Percentiles rank a stretch among this genome's conserved stretches.
These are phyloP conservation scores for Gadopsis bispinosus DNA, from an alignment of 2,797 vertebrate genomes.

Conservation along the genomic window DNA sequence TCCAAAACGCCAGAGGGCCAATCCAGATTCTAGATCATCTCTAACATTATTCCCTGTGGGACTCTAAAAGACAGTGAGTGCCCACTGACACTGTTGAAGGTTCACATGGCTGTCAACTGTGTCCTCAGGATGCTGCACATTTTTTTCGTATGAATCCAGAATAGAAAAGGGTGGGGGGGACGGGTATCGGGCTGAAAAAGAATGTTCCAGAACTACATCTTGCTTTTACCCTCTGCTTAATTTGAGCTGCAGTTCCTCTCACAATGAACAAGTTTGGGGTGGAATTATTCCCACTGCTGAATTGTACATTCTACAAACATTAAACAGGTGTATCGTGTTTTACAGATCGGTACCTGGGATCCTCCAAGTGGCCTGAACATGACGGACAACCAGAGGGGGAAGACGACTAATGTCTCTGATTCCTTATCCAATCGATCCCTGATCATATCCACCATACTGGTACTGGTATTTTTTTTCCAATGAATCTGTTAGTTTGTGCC, in stretches of 20 bases:
- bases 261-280: background rate
- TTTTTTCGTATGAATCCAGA: constrained; percentile 11
- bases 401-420: constrained; percentile 94
- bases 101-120: constrained; percentile 58
- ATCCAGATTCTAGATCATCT: constrained; percentile 51
- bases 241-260: background rate
- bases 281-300: background rate
- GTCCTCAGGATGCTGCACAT: constrained; percentile 23
- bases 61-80: constrained; percentile 14
- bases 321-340: constrained; percentile 16
- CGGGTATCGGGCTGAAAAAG: background rate
- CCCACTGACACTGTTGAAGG: constrained; percentile 32
- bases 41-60: constrained; percentile 39
- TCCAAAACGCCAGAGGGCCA: constrained; percentile 22
- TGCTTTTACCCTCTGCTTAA: background rate
- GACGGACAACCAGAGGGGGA: constrained; percentile 97
- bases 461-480: constrained; percentile 71
- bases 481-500: background rate
- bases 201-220: background rate
- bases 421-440: constrained; percentile 96
- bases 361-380: constrained; percentile 96
- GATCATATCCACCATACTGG: constrained; percentile 96
- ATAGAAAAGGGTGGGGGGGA: background rate
- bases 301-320: background rate
- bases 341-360: constrained; percentile 98